Evolutionary conservation across 1,140 invertebrate genomes (phyloP), one percentile per base, ranked within the genome.

Genomic region (Papilio helenus): DNA sequence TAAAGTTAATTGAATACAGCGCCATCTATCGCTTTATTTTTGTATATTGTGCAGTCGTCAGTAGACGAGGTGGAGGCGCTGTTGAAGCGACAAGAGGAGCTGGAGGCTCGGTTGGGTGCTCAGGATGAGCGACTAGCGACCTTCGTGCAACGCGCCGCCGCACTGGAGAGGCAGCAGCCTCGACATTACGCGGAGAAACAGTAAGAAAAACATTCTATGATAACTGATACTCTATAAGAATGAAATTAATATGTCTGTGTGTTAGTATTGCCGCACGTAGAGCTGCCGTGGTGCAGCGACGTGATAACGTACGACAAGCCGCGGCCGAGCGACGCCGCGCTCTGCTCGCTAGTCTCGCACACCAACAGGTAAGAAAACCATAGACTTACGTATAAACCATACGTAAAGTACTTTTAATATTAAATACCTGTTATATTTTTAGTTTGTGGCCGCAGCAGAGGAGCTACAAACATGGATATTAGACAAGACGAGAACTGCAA

Each of bases 61-160:
- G 95, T 99, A 71, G 99, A 99, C 93, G 98, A 99, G 86, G 99
- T 99, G 9, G 98, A 99, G 90, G 98, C 98, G 4, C 95, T 99
- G 51, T 93, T 99, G 18, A 99, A 99, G 93, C 96, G 98, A 71
- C 99, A 99, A 88, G 96, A 98, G 88, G 99, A 99, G 91, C 98
- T 99, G 93, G 97, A 99, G 87, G 98, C 98, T 86, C 99, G 98
- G 26, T 95, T 99, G 4, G 96, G 96, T 79, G 99, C 98, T 18
- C 99, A 99, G 93, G 99, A 99, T 90, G 99, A 99, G 84, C 96
- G 98, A 74, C 90, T 99, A 0, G 97, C 97, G 83, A 96, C 96
- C 7, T 98, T 99, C 88, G 97, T 96, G 86, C 97, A 98, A 83
- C 97, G 97, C 73, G 98, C 99, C 0, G 97, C 99, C 85, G 97